Conservation (phyloP, 1,140 invertebrate species). For the Dinothrombium tinctorium region DNA sequence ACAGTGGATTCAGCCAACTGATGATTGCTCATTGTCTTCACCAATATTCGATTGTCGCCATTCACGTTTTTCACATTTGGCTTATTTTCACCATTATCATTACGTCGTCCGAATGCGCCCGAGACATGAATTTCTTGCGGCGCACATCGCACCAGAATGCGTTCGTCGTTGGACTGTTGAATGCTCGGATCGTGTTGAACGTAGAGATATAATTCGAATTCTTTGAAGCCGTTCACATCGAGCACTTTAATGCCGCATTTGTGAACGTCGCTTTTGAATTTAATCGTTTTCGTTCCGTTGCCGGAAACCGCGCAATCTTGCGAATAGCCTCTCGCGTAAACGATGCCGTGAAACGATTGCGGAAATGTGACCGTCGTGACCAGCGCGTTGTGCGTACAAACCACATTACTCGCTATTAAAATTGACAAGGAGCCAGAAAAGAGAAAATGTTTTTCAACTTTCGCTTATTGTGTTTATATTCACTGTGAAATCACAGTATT, state of each 20-base stretch:
- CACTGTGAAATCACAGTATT: no score
- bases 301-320: conserved; percentile 34
- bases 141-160: conserved; percentile 29
- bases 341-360: conserved; percentile 35
- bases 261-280: conserved; percentile 31
- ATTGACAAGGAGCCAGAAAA: conserved; percentile 11
- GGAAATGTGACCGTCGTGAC: conserved; percentile 29
- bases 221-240: conserved; percentile 21
- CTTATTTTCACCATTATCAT: neutral
- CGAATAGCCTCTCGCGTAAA: conserved; percentile 42
- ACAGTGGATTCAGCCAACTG: conserved; percentile 18
- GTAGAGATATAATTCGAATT: conserved; percentile 35
- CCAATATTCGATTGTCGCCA: neutral
- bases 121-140: conserved; percentile 16
- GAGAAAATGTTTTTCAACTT: no score
- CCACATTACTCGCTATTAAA: conserved; percentile 21
- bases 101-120: neutral
- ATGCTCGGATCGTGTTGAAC: conserved; percentile 41
- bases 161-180: conserved; percentile 39
- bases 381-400: conserved; percentile 30
- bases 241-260: conserved; percentile 35
- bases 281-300: conserved; percentile 26
- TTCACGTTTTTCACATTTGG: conserved; percentile 2
- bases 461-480: no score
- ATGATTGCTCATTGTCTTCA: conserved; percentile 1